These are phyloP conservation scores for Harpagus bidentatus DNA, from an alignment of 2,113 vertebrate species.

Conservation along the genomic window DNA sequence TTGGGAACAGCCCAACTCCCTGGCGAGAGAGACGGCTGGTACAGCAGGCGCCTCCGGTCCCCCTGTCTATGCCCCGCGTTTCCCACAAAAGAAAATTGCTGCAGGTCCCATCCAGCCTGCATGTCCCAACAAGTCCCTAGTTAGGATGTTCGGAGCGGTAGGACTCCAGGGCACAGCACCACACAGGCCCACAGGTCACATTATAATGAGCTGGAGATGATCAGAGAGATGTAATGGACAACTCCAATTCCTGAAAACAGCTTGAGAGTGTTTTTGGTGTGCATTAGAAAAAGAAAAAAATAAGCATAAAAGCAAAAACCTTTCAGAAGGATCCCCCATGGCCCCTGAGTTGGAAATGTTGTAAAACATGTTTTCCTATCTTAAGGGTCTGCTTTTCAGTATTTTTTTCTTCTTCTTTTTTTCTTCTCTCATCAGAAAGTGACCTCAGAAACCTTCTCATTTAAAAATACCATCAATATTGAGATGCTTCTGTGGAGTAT, in stretches of 20 bases:
- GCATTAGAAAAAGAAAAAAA: background rate
- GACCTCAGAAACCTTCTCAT: background rate
- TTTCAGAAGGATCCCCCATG: background rate
- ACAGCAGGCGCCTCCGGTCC: background rate
- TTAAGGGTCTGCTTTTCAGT: background rate
- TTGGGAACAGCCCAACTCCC: slow-evolving; percentile 30
- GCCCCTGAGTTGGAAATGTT: background rate
- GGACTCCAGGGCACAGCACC: background rate
- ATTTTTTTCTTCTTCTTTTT: background rate
- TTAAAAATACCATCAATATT: background rate
- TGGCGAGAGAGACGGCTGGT: background rate
- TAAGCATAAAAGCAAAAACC: background rate
- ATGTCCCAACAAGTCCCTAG: background rate
- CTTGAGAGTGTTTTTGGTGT: background rate
- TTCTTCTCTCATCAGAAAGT: background rate
- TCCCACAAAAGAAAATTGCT: slow-evolving; percentile 41
- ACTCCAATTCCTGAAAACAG: background rate
- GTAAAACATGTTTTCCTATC: background rate
- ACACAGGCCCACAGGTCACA: slow-evolving; percentile 4
- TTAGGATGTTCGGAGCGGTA: background rate
- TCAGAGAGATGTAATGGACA: slow-evolving; percentile 23
- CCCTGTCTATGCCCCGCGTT: background rate
- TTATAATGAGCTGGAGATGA: slow-evolving; percentile 41
- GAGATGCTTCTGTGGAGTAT: background rate
- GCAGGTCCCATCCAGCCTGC: slow-evolving; percentile 9